Conservation (phyloP, 2,113 vertebrate genomes). For the Lipophrys pholis region DNA sequence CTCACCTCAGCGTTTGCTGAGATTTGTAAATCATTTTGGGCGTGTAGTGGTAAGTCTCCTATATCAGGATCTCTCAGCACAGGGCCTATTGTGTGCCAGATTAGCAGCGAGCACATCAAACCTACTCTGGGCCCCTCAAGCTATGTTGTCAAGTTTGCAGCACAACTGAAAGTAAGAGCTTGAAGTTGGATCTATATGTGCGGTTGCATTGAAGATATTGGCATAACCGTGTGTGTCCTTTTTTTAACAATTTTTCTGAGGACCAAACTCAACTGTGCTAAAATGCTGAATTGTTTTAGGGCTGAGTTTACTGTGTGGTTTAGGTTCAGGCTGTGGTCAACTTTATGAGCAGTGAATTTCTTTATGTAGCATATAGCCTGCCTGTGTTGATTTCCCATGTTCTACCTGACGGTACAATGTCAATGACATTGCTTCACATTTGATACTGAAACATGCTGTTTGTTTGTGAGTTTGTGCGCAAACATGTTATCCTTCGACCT, state of each 20-base stretch:
- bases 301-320: too few relatives aligned
- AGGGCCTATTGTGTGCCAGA: slow-evolving; percentile 40
- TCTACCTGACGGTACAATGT: too few relatives aligned
- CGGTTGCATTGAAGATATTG: neutral
- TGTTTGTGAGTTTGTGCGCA: slow-evolving; percentile 4
- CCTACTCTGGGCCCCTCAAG: slow-evolving; percentile 21
- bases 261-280: too few relatives aligned
- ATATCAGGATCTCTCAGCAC: slow-evolving; percentile 46
- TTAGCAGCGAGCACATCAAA: slow-evolving; percentile 42
- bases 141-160: slow-evolving; percentile 50
- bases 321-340: too few relatives aligned
- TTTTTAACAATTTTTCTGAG: too few relatives aligned
- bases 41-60: slow-evolving; percentile 38
- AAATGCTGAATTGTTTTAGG: too few relatives aligned
- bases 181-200: slow-evolving; percentile 17
- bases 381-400: too few relatives aligned
- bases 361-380: too few relatives aligned
- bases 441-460: neutral
- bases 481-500: slow-evolving; percentile 12
- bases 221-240: neutral
- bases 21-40: slow-evolving; percentile 32
- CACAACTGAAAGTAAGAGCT: slow-evolving; percentile 21
- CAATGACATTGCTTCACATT: too few relatives aligned
- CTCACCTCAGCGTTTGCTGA: slow-evolving; percentile 36
- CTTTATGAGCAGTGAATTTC: too few relatives aligned